Percentiles rank a stretch among this genome's conserved stretches.
phyloP scores from a whole-genome alignment of 64 coral and sea anemone genomes.

The Catalaphyllia jardinei region DNA sequence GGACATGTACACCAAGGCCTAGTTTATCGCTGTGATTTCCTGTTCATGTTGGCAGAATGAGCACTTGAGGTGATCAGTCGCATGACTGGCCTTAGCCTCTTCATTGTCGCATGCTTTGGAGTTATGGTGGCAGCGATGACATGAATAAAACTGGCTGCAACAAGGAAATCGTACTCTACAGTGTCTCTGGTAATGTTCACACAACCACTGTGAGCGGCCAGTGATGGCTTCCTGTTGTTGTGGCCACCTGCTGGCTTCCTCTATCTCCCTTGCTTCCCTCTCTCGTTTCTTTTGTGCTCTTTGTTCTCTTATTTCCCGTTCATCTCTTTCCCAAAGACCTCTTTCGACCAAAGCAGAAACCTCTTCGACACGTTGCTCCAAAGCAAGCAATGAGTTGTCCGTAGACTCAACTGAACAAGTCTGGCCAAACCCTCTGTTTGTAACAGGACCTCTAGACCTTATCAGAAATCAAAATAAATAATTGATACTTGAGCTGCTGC shows the following conservation, averaged over 20 bases:
- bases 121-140: slow-evolving; percentile 74
- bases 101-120: slow-evolving; percentile 17
- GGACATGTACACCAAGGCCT: too few species aligned
- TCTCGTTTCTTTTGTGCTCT: background rate
- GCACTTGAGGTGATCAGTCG: slow-evolving; percentile 8
- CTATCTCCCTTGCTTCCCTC: background rate
- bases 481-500: too few species aligned
- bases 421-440: background rate
- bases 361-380: background rate
- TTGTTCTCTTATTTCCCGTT: slow-evolving; percentile 1
- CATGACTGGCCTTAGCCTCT: slow-evolving; percentile 29
- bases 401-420: background rate
- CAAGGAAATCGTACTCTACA: slow-evolving; percentile 63
- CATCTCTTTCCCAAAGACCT: background rate
- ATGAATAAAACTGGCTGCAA: slow-evolving; percentile 49
- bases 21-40: background rate
- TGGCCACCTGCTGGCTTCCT: slow-evolving; percentile 17
- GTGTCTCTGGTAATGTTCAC: slow-evolving; percentile 62
- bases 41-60: slow-evolving; percentile 22
- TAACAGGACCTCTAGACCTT: background rate
- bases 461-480: background rate
- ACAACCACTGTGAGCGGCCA: background rate
- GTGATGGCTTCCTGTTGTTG: background rate
- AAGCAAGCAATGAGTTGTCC: background rate
- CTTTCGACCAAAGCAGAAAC: background rate